Base-by-base conservation (phyloP, 2,113 vertebrate species). In the Stomatorhinus ivindoensis region DNA sequence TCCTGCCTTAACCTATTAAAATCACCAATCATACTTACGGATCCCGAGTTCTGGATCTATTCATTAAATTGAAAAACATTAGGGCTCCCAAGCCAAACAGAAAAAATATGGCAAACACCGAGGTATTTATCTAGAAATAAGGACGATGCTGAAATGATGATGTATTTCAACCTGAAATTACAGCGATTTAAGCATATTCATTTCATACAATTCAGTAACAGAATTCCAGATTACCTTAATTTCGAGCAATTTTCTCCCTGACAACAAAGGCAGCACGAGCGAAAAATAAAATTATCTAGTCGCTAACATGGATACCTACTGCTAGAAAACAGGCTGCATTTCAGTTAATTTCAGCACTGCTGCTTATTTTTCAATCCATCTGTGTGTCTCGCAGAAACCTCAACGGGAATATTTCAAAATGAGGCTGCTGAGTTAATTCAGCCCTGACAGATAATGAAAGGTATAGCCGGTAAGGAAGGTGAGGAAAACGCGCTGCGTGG, bases 1-100 rank as follows among this genome's bases (percentile, higher is more conserved):
- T 86, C 83, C 53, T 42, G 89, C 10, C 73, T 89, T 69, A 89
- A 86, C 48, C 82, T 51, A 89, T 69, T 65, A 31, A 89, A 65
- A 50, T 89, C n/a, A 87, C 13, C 27, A 69, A 35, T 86, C 55
- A 58, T 9, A 89, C 86, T 86, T 89, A 69, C 87, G 89, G 10
- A 48, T 73, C 55, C 58, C 47, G 47, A 55, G 19, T 82, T 65
- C 24, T 10, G 42, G 58, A 87, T 48, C 42, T 48, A 86, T 89
- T 89, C 46, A 65, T 51, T 10, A 86, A 89, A 86, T 50, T 86
- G 55, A 89, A 55, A 51, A 24, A n/a, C 61, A 89, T 44, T 35
- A 80, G 50, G 13, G 31, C 61, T 50, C 65, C 61, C 0, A 55
- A 15, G 47, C 46, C 15, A 44, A 39, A 42, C 10, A 47, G 35